Evolutionary conservation across 1,140 invertebrate genomes (phyloP), one percentile per base, ranked within the genome.

Genomic region (Bombus superbus): DNA sequence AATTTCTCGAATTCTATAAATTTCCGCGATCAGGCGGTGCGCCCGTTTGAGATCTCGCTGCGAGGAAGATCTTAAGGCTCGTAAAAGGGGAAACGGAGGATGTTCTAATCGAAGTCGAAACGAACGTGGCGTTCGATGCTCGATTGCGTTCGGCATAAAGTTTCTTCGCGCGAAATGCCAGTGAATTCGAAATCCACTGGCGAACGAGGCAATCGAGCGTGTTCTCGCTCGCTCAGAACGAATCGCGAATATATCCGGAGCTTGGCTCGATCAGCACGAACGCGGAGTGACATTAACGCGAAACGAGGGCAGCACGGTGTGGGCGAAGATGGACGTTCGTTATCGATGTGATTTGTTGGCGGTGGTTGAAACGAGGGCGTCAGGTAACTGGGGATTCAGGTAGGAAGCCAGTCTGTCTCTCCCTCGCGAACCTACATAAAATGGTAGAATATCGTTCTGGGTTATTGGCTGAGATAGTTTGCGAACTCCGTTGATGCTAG

Each of bases 251-350:
- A 69, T 18, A 62, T 83, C 40, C 35, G 62, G 22, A 10, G n/a
- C 32, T 66, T 25, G 38, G 64, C 83, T 73, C 77, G 71, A 89
- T 85, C 59, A 40, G 22, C 64, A 22, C 32, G 81, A 66, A 75
- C 18, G 53, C 8, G 3, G 32, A 42, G 28, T 22, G 22, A 40
- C 47, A 28, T 28, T 53, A n/a, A 72, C 22, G 47, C 25, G 47
- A 42, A 72, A 81, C 53, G 47, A 28, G 47, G 79, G 68, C 47
- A 57, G 38, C 35, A 10, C 8, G 28, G 32, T 4, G 78, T 66
- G 40, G 32, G n/a, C 81, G 57, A 75, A 38, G 79, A 72, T 73
- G 35, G 44, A 81, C 53, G 69, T 73, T 62, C 28, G 18, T 62
- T 74, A 73, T 32, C 69, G 40, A 74, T 11, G 28, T n/a, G 44